Evolutionary conservation across 2,888 invertebrate species (phyloP).

Genomic region (Phalera bucephala): DNA sequence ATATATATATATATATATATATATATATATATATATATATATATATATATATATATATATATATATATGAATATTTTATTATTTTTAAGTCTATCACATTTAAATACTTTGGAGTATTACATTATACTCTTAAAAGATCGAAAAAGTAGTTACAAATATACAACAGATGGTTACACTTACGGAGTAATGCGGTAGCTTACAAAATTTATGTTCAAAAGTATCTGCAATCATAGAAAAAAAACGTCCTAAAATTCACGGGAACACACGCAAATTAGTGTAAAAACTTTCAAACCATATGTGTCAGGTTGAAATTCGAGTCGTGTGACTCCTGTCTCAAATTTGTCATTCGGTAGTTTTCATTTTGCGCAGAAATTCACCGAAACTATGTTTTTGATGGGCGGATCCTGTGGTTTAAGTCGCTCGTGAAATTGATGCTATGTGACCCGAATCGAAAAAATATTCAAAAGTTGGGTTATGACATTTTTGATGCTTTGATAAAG

Average conservation of each 20-base stretch:
- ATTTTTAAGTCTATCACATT: no score
- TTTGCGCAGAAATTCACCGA: slow-evolving; percentile 59
- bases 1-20: no score
- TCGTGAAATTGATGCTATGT: slow-evolving; percentile 56
- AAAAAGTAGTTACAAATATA: no score
- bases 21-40: no score
- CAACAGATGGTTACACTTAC: slow-evolving; percentile 25
- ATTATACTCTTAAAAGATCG: no score
- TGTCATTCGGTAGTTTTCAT: slow-evolving; percentile 52
- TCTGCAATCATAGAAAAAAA: slow-evolving; percentile 27
- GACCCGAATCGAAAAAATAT: slow-evolving; percentile 36
- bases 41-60: no score
- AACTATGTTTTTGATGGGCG: slow-evolving; percentile 51
- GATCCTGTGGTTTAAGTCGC: slow-evolving; percentile 53
- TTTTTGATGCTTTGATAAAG: slow-evolving; percentile 4
- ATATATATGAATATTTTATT: no score
- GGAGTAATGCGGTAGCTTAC: slow-evolving; percentile 48
- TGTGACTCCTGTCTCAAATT: slow-evolving; percentile 49
- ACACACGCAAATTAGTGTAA: slow-evolving; percentile 50
- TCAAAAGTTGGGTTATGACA: slow-evolving; percentile 21
- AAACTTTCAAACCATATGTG: slow-evolving; percentile 55
- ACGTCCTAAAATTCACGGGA: slow-evolving; percentile 36
- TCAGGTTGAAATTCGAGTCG: slow-evolving; percentile 56
- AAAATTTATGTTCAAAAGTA: slow-evolving; percentile 40
- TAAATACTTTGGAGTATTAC: no score